Conservation (phyloP, 2,888 invertebrate species). For the Branchipolynoe longqiensis region DNA sequence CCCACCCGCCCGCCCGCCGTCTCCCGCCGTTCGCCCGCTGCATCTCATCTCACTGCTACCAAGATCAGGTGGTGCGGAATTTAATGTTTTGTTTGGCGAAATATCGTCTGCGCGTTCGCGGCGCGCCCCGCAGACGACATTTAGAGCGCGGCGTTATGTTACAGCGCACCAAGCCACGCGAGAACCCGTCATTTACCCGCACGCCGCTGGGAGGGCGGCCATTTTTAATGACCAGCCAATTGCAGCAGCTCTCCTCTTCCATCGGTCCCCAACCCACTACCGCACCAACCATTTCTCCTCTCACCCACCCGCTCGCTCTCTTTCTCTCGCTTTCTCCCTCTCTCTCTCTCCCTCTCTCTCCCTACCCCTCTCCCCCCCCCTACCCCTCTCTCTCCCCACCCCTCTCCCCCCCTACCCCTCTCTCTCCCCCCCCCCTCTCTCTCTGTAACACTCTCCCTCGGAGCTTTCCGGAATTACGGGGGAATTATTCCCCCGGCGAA, state of each 20-base stretch:
- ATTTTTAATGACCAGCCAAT: background rate
- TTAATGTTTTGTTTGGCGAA: conserved; percentile 29
- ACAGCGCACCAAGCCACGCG: conserved; percentile 9
- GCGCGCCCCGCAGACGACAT: background rate
- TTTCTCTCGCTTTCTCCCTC: too few species aligned
- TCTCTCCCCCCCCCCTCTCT: too few species aligned
- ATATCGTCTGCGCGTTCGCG: conserved; percentile 19
- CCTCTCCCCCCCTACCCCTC: too few species aligned
- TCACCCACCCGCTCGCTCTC: too few species aligned
- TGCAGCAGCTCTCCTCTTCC: too few species aligned
- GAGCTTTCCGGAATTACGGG: conserved; percentile 12
- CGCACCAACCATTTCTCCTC: too few species aligned
- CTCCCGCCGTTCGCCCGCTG: background rate
- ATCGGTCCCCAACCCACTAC: too few species aligned
- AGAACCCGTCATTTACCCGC: conserved; percentile 50
- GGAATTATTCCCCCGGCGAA: conserved; percentile 28
- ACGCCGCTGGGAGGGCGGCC: background rate
- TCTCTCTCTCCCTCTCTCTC: too few species aligned
- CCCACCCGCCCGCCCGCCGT: too few species aligned
- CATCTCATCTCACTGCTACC: background rate
- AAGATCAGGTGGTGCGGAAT: conserved; percentile 37
- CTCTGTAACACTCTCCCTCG: conserved; percentile 39
- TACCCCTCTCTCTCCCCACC: too few species aligned
- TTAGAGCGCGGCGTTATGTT: conserved; percentile 7
- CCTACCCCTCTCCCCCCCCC: too few species aligned